phyloP scores from a whole-genome alignment of 2,797 vertebrate species.

The Phaenicophaeus curvirostris region DNA sequence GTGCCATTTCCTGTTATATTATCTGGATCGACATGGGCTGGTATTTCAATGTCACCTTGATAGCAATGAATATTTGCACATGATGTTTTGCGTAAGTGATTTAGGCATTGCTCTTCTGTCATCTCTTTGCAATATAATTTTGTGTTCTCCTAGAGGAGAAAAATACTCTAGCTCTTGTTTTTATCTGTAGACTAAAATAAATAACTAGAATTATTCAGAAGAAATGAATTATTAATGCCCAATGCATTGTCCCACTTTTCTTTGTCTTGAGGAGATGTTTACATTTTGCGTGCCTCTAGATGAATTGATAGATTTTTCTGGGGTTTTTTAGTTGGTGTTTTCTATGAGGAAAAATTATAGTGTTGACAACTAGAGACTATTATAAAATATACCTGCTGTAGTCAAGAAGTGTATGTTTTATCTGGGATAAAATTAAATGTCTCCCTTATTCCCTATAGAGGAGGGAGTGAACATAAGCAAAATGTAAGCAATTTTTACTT shows the following conservation, averaged over 20 bases:
- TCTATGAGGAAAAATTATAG: background rate
- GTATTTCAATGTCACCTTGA: constrained; percentile 6
- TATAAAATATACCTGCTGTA: background rate
- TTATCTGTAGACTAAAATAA: background rate
- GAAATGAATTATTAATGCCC: background rate
- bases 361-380: background rate
- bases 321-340: background rate
- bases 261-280: background rate
- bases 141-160: background rate
- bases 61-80: background rate
- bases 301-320: background rate
- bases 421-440: background rate
- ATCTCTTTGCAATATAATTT: background rate
- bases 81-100: background rate
- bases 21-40: background rate
- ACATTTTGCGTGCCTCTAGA: background rate
- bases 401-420: background rate
- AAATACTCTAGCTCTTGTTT: background rate
- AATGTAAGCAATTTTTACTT: background rate
- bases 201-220: constrained; percentile 1
- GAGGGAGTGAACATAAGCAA: background rate
- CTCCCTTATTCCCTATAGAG: background rate
- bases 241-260: background rate
- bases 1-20: background rate
- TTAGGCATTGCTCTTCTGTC: constrained; percentile 1